Base-by-base conservation (phyloP, 2,888 invertebrate species). In the Amiota minor region DNA sequence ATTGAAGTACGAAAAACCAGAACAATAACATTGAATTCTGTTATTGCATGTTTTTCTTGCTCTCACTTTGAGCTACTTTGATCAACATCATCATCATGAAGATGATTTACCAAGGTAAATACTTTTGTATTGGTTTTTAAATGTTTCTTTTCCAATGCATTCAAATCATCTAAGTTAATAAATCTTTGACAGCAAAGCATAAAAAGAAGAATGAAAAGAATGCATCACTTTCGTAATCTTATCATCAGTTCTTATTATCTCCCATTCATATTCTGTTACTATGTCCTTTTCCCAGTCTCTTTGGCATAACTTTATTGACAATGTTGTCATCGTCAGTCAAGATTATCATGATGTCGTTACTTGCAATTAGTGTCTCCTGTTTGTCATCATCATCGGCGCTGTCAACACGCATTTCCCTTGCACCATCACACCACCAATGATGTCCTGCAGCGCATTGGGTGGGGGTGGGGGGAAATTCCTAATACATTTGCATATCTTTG, bases 321-420 rank as follows among this genome's bases (percentile, higher is more conserved):
- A 61, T 20, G 10, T 20, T 61, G 61, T 61, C 61, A 11, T 61
- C 6, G 56, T 16, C 59, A 59, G 11, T 16, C 59, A 59, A 59
- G 46, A 71, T 65, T 49, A 69, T 62, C 10, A 16, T 62, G 53
- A 49, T 62, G 71, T 70, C 47, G 76, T 77, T 79, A 75, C 72
- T 75, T 80, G 82, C 82, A 82, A 82, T 82, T 81, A 79, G 74
- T 79, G 78, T 78, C 77, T 76, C 72, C 76, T 76, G 75, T 77
- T 78, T 80, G 77, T 70, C 72, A 72, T 49, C 72, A 67, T 73
- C 61, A 67, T 73, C 53, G 59, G 62, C 49, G 56, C 64, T 73
- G 73, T 73, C 70, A 67, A 55, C 70, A 49, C 35, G 46, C 69
- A 53, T 16, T 23, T 46, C 10, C 45, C 10, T 53, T 64, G 23